Percentiles rank a stretch among this genome's conserved stretches.
These are phyloP conservation scores for Smutsia gigantea DNA, from an alignment of 2,797 vertebrate genomes.

Conservation along the genomic window DNA sequence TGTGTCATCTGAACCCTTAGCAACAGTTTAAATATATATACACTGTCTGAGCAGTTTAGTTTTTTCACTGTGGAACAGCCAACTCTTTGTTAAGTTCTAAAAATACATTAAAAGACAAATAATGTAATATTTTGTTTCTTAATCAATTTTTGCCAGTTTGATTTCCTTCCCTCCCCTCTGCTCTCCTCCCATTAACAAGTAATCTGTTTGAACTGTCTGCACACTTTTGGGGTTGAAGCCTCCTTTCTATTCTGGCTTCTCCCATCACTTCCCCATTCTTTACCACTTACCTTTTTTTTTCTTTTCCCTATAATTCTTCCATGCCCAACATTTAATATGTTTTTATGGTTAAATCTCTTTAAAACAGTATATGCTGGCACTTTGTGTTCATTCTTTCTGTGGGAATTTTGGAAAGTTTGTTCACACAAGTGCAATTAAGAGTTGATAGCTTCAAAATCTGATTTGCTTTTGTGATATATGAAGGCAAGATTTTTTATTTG, in stretches of 20 bases:
- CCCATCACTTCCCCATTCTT: not conserved
- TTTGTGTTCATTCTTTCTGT: not conserved
- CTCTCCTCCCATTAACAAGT: not conserved
- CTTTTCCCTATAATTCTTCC: not conserved
- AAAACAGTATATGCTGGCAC: not conserved
- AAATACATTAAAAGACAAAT: not conserved
- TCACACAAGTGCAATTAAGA: not conserved
- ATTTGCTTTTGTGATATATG: not conserved
- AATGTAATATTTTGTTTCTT: not conserved
- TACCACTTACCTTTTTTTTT: not conserved
- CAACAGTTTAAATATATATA: not conserved
- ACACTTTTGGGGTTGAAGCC: not conserved
- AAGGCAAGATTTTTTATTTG: not conserved
- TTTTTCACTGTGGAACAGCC: not conserved
- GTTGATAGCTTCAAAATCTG: not conserved
- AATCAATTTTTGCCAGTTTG: not conserved
- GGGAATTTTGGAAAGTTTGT: not conserved
- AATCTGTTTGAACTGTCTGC: not conserved
- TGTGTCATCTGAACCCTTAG: not conserved
- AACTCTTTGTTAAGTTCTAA: slow-evolving; percentile 3
- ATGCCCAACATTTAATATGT: not conserved
- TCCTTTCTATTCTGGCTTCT: not conserved
- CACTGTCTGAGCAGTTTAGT: not conserved
- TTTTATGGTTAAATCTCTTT: slow-evolving; percentile 13
- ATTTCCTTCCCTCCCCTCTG: not conserved